These are phyloP conservation scores for Tromatobia lineatoria DNA, from an alignment of 2,888 invertebrate genomes.

Conservation along the genomic window DNA sequence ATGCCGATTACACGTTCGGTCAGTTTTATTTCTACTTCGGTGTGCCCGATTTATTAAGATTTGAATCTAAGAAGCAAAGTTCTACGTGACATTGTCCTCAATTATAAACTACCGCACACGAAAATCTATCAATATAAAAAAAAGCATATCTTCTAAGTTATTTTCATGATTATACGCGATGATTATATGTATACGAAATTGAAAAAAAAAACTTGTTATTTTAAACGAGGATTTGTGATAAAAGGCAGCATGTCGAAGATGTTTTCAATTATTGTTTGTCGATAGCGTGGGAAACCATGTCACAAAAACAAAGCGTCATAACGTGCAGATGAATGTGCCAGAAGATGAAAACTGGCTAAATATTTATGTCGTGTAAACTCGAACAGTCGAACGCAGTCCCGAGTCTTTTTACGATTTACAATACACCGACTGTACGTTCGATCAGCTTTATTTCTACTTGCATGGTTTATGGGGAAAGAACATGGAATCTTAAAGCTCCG, in stretches of 20 bases:
- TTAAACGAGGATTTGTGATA: no score
- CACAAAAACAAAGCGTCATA: background rate
- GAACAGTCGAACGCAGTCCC: constrained; percentile 26
- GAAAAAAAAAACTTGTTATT: no score
- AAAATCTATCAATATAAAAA: no score
- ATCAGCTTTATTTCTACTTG: background rate
- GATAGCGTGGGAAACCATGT: background rate
- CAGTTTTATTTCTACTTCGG: no score
- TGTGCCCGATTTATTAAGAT: no score
- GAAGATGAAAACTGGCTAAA: constrained; percentile 13
- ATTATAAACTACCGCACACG: no score
- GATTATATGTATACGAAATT: background rate
- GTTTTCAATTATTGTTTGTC: background rate
- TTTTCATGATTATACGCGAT: no score
- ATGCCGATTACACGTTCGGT: no score
- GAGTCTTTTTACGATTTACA: constrained; percentile 17
- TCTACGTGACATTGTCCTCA: no score
- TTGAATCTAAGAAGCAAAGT: no score
- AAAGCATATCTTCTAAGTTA: no score
- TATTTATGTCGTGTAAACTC: background rate
- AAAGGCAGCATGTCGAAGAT: no score
- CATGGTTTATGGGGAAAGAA: background rate
- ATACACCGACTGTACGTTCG: constrained; percentile 23
- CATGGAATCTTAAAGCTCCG: constrained; percentile 40
- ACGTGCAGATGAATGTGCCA: background rate